These are phyloP conservation scores for Psylliodes chrysocephalus DNA, from an alignment of 2,888 invertebrate species.

Conservation along the genomic window DNA sequence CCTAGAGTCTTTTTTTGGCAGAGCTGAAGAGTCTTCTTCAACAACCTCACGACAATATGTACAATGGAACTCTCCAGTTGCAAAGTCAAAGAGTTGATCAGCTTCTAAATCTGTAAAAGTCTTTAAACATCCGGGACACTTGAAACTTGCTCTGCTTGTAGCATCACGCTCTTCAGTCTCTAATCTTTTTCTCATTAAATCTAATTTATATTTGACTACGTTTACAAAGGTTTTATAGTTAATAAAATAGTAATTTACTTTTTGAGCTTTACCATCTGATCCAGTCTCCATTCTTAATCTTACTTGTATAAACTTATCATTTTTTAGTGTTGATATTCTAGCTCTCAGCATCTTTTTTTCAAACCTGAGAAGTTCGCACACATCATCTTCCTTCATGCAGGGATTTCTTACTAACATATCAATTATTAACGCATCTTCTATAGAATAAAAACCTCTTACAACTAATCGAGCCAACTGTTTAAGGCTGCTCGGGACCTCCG, in stretches of 20 bases:
- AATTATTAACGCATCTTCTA: conserved; percentile 93
- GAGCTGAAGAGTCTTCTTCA: conserved; percentile 92
- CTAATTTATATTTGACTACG: conserved; percentile 96
- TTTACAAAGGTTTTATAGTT: conserved; percentile 98
- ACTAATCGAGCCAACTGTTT: conserved; percentile 92
- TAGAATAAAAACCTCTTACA: conserved; percentile 91
- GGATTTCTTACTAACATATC: conserved; percentile 96
- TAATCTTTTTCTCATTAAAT: conserved; percentile 94
- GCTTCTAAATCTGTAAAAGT: conserved; percentile 96
- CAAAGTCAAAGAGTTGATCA: conserved; percentile 87
- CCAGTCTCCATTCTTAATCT: conserved; percentile 95
- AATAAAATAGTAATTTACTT: conserved; percentile 97
- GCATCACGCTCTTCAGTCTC: conserved; percentile 96
- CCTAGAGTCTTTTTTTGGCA: conserved; percentile 93
- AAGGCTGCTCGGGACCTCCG: conserved; percentile 92
- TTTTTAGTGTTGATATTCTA: conserved; percentile 84
- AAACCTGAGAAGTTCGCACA: conserved; percentile 90
- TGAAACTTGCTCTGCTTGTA: conserved; percentile 94
- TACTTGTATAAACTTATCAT: conserved; percentile 93
- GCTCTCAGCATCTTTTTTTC: conserved; percentile 93
- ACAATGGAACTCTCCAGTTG: conserved; percentile 87
- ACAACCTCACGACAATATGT: conserved; percentile 91
- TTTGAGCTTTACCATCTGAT: conserved; percentile 92
- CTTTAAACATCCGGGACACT: conserved; percentile 90
- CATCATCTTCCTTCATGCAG: conserved; percentile 93